phyloP scores from a whole-genome alignment of 2,113 vertebrate genomes.

The Mustela nigripes region DNA sequence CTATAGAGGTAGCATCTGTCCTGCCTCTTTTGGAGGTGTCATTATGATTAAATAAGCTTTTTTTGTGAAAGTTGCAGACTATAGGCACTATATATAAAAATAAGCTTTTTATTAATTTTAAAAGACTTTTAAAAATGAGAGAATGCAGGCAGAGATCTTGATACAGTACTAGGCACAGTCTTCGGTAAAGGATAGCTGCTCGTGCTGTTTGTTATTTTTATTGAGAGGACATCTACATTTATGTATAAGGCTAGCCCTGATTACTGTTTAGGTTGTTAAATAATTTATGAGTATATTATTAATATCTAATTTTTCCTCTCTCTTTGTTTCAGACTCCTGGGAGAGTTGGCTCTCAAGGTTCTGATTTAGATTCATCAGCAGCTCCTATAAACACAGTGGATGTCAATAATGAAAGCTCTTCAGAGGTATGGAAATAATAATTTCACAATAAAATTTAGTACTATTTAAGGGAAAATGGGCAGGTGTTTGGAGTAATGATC shows the following conservation, averaged over 20 bases:
- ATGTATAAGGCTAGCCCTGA: background rate
- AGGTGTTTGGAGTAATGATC: constrained; percentile 46
- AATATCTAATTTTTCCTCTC: constrained; percentile 14
- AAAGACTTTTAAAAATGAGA: constrained; percentile 6
- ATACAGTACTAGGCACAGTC: background rate
- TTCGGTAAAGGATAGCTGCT: background rate
- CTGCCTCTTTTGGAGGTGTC: background rate
- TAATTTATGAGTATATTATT: constrained; percentile 45
- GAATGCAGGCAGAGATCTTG: background rate
- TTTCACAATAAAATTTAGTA: constrained; percentile 31
- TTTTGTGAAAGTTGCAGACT: constrained; percentile 47
- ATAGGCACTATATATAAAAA: constrained; percentile 12
- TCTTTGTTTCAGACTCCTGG: constrained; percentile 93
- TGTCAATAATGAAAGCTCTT: constrained; percentile 95
- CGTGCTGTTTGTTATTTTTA: background rate
- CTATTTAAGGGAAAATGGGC: constrained; percentile 32
- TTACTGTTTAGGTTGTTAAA: constrained; percentile 4
- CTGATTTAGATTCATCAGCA: constrained; percentile 95
- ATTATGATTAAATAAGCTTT: constrained; percentile 42
- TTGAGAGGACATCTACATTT: background rate
- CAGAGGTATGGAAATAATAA: constrained; percentile 91
- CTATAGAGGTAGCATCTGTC: background rate
- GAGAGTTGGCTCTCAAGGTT: constrained; percentile 96
- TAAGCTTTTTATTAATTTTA: constrained; percentile 15
- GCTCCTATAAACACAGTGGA: constrained; percentile 89